Conservation (phyloP, 2,888 invertebrate genomes). For the Ernsta delagoae region DNA sequence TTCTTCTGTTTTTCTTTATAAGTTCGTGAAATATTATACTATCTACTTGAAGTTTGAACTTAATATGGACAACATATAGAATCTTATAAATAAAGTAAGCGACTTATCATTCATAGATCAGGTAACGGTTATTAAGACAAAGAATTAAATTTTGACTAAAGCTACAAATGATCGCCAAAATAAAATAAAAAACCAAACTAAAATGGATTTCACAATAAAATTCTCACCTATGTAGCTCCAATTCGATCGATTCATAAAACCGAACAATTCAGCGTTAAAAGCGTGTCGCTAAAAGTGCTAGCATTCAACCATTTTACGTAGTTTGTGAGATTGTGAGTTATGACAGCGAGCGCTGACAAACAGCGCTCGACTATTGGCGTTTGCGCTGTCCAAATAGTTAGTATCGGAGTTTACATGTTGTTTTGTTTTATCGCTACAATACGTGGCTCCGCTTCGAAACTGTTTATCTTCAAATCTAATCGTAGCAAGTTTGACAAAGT, state of each 20-base stretch:
- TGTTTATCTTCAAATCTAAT: neutral
- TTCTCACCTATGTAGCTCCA: neutral
- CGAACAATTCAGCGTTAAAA: conserved; percentile 4
- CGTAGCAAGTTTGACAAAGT: neutral
- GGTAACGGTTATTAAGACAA: no score
- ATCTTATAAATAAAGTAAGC: no score
- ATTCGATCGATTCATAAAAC: neutral
- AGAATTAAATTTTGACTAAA: no score
- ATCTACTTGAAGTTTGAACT: no score
- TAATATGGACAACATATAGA: no score
- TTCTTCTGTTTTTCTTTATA: neutral
- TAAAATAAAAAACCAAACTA: neutral
- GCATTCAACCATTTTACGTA: neutral
- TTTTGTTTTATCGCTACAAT: neutral
- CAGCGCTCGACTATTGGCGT: neutral
- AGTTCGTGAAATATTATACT: no score
- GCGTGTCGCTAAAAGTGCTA: conserved; percentile 1
- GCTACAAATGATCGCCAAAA: no score
- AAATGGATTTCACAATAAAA: neutral
- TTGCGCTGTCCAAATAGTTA: neutral
- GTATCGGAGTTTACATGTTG: conserved; percentile 1
- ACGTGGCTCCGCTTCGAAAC: neutral
- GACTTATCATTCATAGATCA: no score
- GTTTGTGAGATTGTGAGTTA: neutral
- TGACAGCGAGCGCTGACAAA: conserved; percentile 3